Evolutionary conservation across 2,113 vertebrate genomes (phyloP).

Genomic region (Misgurnus mizolepis): DNA sequence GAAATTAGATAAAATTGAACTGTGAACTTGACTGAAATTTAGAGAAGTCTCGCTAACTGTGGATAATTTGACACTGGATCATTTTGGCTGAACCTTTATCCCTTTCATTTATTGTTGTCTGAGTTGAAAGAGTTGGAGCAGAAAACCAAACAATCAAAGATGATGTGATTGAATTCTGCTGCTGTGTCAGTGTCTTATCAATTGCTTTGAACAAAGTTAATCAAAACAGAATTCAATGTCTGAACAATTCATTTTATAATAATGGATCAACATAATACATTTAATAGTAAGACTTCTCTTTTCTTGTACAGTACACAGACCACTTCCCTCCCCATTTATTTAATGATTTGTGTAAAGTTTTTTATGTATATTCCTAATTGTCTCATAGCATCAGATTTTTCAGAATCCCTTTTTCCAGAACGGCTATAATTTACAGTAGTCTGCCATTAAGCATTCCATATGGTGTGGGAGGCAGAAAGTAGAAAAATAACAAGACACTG

Average conservation of each 20-base stretch:
- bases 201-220: too few relatives aligned
- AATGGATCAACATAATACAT: too few relatives aligned
- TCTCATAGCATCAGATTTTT: background rate
- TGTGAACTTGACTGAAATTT: background rate
- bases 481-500: background rate
- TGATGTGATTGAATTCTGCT: conserved; percentile 29
- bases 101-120: background rate
- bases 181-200: background rate
- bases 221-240: too few relatives aligned
- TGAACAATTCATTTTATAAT: too few relatives aligned
- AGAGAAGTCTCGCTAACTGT: background rate
- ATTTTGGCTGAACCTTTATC: background rate
- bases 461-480: conserved; percentile 21
- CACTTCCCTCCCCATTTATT: background rate
- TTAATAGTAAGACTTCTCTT: too few relatives aligned
- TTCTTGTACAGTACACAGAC: background rate
- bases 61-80: conserved; percentile 1
- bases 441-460: conserved; percentile 39
- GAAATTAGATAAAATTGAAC: conserved; percentile 14
- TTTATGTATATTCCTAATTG: background rate
- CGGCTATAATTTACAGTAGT: conserved; percentile 6
- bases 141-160: conserved; percentile 38
- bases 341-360: background rate
- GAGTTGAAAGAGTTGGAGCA: conserved; percentile 20
- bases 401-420: conserved; percentile 19